These are phyloP conservation scores for Panagrolaimus sp. DNA, from an alignment of 1,140 invertebrate species.

Conservation along the genomic window DNA sequence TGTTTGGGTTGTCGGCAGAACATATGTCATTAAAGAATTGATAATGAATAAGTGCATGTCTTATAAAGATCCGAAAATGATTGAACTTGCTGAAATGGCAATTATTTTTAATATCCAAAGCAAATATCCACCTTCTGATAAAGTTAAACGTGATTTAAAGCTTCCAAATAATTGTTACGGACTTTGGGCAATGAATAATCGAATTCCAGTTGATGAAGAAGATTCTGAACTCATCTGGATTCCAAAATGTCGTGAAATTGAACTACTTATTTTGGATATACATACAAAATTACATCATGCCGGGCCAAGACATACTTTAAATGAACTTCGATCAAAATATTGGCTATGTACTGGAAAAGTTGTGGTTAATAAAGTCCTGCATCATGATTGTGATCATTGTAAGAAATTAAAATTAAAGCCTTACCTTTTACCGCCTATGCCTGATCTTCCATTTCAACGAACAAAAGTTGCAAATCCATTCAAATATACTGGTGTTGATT, in stretches of 20 bases:
- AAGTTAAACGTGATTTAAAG: too few species aligned
- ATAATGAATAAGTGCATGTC: too few species aligned
- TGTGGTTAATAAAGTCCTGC: background rate
- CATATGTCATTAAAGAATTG: background rate
- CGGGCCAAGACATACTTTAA: slow-evolving; percentile 13
- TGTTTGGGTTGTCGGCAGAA: background rate
- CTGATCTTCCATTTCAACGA: background rate
- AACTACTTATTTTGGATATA: background rate
- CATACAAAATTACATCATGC: slow-evolving; percentile 18
- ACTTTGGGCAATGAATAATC: background rate
- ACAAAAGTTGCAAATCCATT: background rate
- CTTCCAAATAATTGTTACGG: too few species aligned
- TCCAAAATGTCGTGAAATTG: background rate
- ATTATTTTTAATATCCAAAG: too few species aligned
- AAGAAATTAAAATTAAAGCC: background rate
- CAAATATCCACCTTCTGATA: too few species aligned
- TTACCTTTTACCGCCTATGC: background rate
- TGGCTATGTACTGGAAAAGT: background rate
- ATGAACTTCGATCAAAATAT: background rate
- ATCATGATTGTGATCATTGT: background rate
- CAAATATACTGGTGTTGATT: slow-evolving; percentile 7
- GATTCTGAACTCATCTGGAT: background rate
- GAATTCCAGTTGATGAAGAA: background rate
- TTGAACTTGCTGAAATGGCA: too few species aligned
- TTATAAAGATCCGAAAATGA: too few species aligned